Base-by-base conservation (phyloP, 2,797 vertebrate genomes). In the Liasis olivaceus region DNA sequence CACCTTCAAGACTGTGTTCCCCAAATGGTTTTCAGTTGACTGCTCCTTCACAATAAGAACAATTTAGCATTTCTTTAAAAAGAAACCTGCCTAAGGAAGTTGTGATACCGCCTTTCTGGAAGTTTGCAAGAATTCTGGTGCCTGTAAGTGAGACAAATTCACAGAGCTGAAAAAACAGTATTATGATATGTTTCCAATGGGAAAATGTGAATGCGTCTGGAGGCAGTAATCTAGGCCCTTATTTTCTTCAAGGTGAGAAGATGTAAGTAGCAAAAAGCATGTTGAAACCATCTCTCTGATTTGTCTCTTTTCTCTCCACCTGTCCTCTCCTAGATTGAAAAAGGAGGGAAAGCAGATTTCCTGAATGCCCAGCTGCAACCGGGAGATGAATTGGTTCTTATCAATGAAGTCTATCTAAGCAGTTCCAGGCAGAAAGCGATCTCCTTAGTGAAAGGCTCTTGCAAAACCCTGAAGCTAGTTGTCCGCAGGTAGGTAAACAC, bases 361-460 rank as follows among this genome's bases (percentile, higher is more conserved):
- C 91, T 98, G 96, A 97, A 98, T 92, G 97, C 97, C 93, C 98
- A 97, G 93, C 98, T 99, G 94, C 98, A 94, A 97, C 98, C 97
- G 0, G 98, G 99, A 31, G 99, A 99, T 0, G 98, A 99, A 95
- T 97, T 99, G 17, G 94, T 99, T 90, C 95, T 97, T 97, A 99
- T 99, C 96, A 99, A 99, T 0, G 98, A 98, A 5, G 98, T 99
- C 91, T 98, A 98, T 85, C 97, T 99, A 96, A 99, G 97, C 69
- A 98, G 98, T 90, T 99, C 98, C 96, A 97, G 99, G 88, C 98
- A 98, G 95, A 99, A 99, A 94, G 99, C 99, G 90, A 97, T 99
- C 47, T 98, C 98, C 51, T 97, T 99, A 90, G 98, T 99, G 90
- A 99, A 99, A 97, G 98, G 98, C 20, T 99, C 99, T 1, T 98